These are phyloP conservation scores for Caenorhabditis doughertyi DNA, from an alignment of 2,888 invertebrate genomes.

Conservation along the genomic window DNA sequence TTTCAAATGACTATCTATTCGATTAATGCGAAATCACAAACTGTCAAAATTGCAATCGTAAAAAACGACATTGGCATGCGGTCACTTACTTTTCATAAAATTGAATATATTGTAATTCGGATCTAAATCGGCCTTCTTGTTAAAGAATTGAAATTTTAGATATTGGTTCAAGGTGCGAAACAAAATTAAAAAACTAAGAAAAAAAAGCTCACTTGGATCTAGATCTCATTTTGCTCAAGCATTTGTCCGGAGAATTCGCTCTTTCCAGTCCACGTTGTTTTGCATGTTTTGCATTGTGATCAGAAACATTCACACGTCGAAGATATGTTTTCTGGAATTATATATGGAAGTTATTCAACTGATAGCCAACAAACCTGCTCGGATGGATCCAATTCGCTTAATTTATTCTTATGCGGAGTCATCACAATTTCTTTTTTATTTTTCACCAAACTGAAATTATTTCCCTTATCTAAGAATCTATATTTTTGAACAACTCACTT, in stretches of 20 bases:
- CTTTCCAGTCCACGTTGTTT: constrained; percentile 69
- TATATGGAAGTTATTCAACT: no score
- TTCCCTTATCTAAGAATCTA: not conserved
- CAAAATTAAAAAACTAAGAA: not conserved
- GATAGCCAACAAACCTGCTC: constrained; percentile 61
- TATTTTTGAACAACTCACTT: constrained; percentile 70
- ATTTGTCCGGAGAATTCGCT: constrained; percentile 72
- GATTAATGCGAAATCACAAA: constrained; percentile 16
- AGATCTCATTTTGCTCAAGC: constrained; percentile 68
- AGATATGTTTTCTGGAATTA: constrained; percentile 70
- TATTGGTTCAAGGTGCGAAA: constrained; percentile 5
- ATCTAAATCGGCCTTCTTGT: constrained; percentile 63
- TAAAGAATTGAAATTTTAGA: not conserved
- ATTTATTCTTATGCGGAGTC: constrained; percentile 81
- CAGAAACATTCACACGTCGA: constrained; percentile 75
- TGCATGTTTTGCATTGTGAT: constrained; percentile 76
- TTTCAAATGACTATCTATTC: not conserved
- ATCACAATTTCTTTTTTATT: constrained; percentile 77
- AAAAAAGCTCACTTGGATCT: constrained; percentile 66
- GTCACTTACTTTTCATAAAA: constrained; percentile 73
- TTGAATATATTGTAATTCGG: constrained; percentile 71
- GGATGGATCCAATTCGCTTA: constrained; percentile 71
- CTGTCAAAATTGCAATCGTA: not conserved
- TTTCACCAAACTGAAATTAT: constrained; percentile 74
- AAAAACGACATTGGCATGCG: constrained; percentile 22